Evolutionary conservation across 1,140 invertebrate species (phyloP), one percentile per base, ranked within the genome.

Genomic region (Saccostrea glomerata): DNA sequence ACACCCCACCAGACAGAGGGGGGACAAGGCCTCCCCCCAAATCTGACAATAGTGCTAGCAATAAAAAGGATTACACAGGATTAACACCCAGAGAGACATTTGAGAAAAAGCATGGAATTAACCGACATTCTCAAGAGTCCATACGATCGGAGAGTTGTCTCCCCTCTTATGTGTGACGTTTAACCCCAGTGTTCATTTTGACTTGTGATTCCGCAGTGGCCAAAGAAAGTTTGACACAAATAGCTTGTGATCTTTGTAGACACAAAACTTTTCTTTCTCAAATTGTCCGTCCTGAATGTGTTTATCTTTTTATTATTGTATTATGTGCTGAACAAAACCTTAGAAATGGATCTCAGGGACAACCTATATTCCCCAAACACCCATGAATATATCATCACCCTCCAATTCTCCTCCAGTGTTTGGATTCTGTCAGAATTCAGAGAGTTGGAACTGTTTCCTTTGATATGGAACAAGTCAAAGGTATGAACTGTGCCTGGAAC

Each of bases 31-130:
- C 70, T 36, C 30, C 70, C 70, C 23, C 30, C 25, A 77, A 77
- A 36, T 12, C 30, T 1, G 70, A 77, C 70, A 77, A 36, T 77
- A 87, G 86, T 87, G 83, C 86, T 60, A 89, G 87, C 70, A 77
- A 77, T 77, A 77, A 85, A 23, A 84, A 77, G 66, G 86, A 87
- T 55, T 87, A 77, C 30, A 87, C 70, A 84, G 86, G 86, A 7
- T 70, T 89, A 60, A 87, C 88, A 11, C 88, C 88, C 36, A 66
- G 88, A 84, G 88, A 89, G 87, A 89, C 86, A 60, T 89, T 89
- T 87, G 88, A 89, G 63, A 87, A 86, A 54, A 89, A 89, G 85
- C 88, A 89, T 58, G 86, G 84, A 87, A 58, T 89, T 47, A 87
- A 85, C 55, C 36, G 86, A 23, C 82, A 82, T 83, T 56, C 82